Percentiles rank a stretch among this genome's conserved stretches.
phyloP scores from a whole-genome alignment of 2,797 vertebrate species.

The Limnodromus scolopaceus region DNA sequence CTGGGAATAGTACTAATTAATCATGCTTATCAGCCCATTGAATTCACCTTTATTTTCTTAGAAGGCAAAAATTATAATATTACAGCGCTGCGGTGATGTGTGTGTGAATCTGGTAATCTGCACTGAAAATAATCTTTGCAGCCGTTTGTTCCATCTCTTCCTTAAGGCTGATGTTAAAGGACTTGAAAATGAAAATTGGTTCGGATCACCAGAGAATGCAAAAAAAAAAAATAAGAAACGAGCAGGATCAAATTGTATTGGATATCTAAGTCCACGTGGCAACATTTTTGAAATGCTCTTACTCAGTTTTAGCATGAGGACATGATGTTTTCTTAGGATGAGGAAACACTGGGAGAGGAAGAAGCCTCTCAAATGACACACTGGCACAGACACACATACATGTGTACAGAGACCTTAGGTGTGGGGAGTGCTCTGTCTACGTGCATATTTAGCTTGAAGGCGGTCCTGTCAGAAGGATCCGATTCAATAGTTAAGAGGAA shows the following conservation, averaged over 20 bases:
- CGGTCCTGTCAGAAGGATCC: not conserved
- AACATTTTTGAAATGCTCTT: constrained; percentile 6
- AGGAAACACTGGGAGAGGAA: constrained; percentile 37
- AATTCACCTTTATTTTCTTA: not conserved
- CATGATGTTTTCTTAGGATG: constrained; percentile 41
- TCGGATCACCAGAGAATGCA: not conserved
- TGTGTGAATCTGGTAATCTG: not conserved
- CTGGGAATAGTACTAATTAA: not conserved
- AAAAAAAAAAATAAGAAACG: not conserved
- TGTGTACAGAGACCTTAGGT: not conserved
- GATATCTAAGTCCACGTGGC: constrained; percentile 2
- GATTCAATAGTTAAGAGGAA: not conserved
- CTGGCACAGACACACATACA: not conserved
- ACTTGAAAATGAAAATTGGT: not conserved
- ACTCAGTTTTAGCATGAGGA: not conserved
- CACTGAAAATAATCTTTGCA: not conserved
- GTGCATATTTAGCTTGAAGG: not conserved
- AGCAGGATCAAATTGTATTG: not conserved
- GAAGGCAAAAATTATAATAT: not conserved
- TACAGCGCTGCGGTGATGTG: not conserved
- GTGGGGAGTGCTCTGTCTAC: not conserved
- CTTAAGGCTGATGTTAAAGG: not conserved
- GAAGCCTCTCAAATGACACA: constrained; percentile 35
- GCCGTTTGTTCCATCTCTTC: not conserved
- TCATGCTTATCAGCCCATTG: not conserved